Evolutionary conservation across 2,797 vertebrate species (phyloP), one percentile per base, ranked within the genome.

Genomic region (Linurgus olivaceus): DNA sequence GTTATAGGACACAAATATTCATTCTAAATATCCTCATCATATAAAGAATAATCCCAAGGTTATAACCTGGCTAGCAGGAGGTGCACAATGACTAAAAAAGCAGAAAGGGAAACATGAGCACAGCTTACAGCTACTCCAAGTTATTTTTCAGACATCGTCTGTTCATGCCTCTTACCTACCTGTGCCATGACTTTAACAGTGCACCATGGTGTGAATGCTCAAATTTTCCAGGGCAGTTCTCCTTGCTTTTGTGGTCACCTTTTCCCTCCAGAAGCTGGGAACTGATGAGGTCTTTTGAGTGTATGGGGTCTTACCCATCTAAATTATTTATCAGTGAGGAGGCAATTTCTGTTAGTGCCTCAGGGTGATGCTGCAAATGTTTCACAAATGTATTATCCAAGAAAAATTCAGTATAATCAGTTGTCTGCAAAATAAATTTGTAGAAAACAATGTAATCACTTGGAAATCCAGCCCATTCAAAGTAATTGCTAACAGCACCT

Each of bases 361-460:
- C 40, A 37, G 81, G 75, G 81, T 50, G 42, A 88, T n/a, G 72
- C 25, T 91, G 80, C 24, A 91, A 65, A 86, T 11, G 5, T n/a
- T 82, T 77, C 58, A 67, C 66, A 80, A 55, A 83, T n/a, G 67
- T 63, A 61, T 68, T 77, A 74, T 38, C 33, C 50, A 63, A 48
- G 48, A 77, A 80, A 47, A 78, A 83, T 44, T 79, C n/a, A 18
- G 47, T 42, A 25, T 37, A 88, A 4, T 37, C 75, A 81, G 37
- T 65, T 86, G 50, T 35, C 84, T 91, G 68, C 38, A 86, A 89
- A 97, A 94, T 31, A 72, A 62, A 87, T 89, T 61, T 37, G 20
- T 55, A 51, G 33, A 61, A 45, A 76, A 66, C 25, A 81, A 87
- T 65, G 63, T 25, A 65, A 91, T 51, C 50, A 48, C 67, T 28